Base-by-base conservation (phyloP, 2,113 vertebrate species). In the Halcyon malimbica region DNA sequence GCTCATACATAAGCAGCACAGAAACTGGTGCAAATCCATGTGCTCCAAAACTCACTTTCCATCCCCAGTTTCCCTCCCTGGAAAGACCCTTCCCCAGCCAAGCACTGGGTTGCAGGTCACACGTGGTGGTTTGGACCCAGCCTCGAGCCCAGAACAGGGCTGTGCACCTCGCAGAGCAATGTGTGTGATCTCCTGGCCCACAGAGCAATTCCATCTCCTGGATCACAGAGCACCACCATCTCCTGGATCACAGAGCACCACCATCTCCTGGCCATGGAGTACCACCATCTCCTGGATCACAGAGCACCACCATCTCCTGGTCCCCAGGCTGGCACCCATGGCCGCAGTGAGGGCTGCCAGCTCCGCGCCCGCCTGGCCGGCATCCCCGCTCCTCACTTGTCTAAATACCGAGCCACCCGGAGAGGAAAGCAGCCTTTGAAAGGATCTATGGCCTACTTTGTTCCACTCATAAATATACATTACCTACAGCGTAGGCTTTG, bases 391-490 rank as follows among this genome's bases (percentile, higher is more conserved):
- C 48, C 79, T 79, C 23, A 42, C 73, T 28, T 39, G 75, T 35
- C 63, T 73, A 84, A 93, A 81, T 42, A 62, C 69, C 25, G 39
- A 84, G 69, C 65, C 74, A 71, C 35, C 3, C 21, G 2, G 33
- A 77, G 62, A 91, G 76, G 65, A 92, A 92, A 78, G 51, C 42
- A 14, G 87, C 69, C 69, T 84, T 89, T 92, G 77, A 82, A 91
- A 91, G 74, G 56, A 91, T 84, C 89, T 75, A 42, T 68, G 59
- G 77, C 65, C 83, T 67, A 89, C 92, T 96, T 96, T 93, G 83
- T 95, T 96, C 90, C 1, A 2, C 96, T 94, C 83, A 92, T 94
- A 92, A 96, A 96, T 94, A 97, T 92, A 94, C 92, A 93, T 94
- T 89, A 90, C 95, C 94, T 92, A 93, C 92, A 96, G 89, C 83